phyloP scores from a whole-genome alignment of 2,797 vertebrate species.

The Setipinna tenuifilis region DNA sequence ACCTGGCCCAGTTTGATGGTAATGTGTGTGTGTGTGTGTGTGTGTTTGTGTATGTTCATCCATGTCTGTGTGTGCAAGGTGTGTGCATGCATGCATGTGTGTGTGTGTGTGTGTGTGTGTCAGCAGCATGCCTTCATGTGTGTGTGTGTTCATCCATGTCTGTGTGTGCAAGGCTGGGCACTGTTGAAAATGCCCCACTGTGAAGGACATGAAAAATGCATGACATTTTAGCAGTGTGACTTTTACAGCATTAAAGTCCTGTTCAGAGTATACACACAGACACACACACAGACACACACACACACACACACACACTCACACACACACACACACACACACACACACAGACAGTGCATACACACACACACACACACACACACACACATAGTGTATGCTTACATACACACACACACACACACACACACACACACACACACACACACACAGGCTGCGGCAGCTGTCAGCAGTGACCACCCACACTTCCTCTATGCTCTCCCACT shows the following conservation, averaged over 20 bases:
- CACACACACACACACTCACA: slow-evolving; percentile 31
- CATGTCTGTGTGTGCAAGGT: too few species aligned
- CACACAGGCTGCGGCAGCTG: slow-evolving; percentile 28
- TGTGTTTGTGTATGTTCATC: not conserved
- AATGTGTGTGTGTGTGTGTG: slow-evolving; percentile 51
- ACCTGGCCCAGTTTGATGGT: slow-evolving; percentile 88
- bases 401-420: slow-evolving; percentile 26
- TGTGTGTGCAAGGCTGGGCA: not conserved
- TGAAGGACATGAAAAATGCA: slow-evolving; percentile 23
- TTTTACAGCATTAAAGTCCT: not conserved
- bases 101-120: not conserved
- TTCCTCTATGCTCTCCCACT: slow-evolving; percentile 55
- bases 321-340: not conserved
- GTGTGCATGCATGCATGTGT: not conserved
- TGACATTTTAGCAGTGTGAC: slow-evolving; percentile 31
- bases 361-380: too few species aligned
- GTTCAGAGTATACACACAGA: not conserved
- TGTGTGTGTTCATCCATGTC: too few species aligned
- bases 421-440: not conserved
- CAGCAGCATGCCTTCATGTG: not conserved
- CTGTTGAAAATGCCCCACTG: too few species aligned
- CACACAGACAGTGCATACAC: slow-evolving; percentile 29
- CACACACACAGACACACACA: too few species aligned
- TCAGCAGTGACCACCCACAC: slow-evolving; percentile 58
- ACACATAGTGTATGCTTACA: too few species aligned